Percentiles rank a stretch among this genome's conserved stretches.
Evolutionary conservation across 2,888 invertebrate genomes (phyloP).

Genomic region (Mimachlamys varia): DNA sequence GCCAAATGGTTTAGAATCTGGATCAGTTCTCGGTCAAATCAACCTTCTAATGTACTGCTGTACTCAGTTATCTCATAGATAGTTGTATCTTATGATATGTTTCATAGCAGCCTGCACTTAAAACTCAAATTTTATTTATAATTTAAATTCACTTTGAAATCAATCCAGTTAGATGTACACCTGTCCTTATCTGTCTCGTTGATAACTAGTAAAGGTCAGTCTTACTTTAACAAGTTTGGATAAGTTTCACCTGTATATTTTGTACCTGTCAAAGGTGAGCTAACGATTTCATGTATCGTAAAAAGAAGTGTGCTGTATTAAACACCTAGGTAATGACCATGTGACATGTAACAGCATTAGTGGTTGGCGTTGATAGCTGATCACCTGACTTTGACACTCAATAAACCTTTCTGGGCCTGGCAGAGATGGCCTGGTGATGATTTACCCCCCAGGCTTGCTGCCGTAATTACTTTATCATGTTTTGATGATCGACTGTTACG

Average conservation of each 20-base stretch:
- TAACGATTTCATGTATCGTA: slow-evolving; percentile 14
- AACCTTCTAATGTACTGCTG: too few species aligned
- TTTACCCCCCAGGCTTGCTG: neutral
- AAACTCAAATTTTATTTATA: too few species aligned
- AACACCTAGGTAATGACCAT: neutral
- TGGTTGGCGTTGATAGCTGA: neutral
- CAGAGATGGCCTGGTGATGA: neutral
- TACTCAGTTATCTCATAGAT: too few species aligned
- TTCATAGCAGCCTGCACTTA: too few species aligned
- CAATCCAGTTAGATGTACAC: neutral
- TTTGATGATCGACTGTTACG: neutral
- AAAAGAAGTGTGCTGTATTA: neutral
- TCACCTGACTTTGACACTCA: slow-evolving; percentile 20
- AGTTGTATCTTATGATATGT: too few species aligned
- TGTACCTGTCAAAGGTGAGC: neutral
- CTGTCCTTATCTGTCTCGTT: neutral
- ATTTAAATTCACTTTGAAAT: neutral
- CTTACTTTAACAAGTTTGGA: neutral
- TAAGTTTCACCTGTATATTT: neutral
- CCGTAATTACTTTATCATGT: neutral
- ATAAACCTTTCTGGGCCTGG: neutral
- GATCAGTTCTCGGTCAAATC: too few species aligned
- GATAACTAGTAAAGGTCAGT: neutral
- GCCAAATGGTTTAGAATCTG: too few species aligned
- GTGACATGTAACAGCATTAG: neutral